Evolutionary conservation across 1,140 invertebrate species (phyloP).

Genomic region (Catajapyx aquilonaris): DNA sequence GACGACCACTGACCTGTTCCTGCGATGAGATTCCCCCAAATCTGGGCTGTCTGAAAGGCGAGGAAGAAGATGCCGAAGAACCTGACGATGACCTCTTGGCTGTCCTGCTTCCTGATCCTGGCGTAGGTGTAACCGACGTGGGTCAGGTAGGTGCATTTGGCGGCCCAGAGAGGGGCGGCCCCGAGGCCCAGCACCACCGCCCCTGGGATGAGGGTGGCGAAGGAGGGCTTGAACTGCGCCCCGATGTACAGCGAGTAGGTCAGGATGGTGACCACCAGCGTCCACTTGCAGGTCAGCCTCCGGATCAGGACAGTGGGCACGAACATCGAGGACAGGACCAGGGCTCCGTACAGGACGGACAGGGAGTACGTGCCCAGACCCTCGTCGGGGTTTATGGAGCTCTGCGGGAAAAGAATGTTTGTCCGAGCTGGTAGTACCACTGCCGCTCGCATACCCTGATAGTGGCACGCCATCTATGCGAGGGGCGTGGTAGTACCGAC

Average conservation of each 20-base stretch:
- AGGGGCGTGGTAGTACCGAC: too few relatives aligned
- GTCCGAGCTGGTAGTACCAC: background rate
- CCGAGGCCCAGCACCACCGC: conserved; percentile 73
- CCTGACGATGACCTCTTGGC: conserved; percentile 73
- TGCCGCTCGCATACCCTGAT: too few relatives aligned
- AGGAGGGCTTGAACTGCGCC: conserved; percentile 74
- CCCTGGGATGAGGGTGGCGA: conserved; percentile 79
- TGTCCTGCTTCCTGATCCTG: conserved; percentile 61
- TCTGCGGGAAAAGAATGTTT: too few relatives aligned
- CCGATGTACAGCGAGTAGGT: conserved; percentile 86
- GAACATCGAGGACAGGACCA: conserved; percentile 81
- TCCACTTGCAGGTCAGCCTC: conserved; percentile 84
- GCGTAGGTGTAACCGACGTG: conserved; percentile 76
- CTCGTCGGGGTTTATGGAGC: conserved; percentile 61
- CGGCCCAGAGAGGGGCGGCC: conserved; percentile 89
- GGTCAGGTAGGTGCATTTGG: conserved; percentile 86
- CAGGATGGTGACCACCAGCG: conserved; percentile 69
- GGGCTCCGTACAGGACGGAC: conserved; percentile 65
- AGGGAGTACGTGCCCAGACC: conserved; percentile 65
- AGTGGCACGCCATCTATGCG: too few relatives aligned
- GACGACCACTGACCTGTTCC: conserved; percentile 53
- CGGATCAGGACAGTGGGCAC: conserved; percentile 74
- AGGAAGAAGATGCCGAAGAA: conserved; percentile 98
- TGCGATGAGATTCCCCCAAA: conserved; percentile 93
- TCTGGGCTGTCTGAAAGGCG: conserved; percentile 83